These are phyloP conservation scores for Sinopyrophorus schimmeli DNA, from an alignment of 2,888 invertebrate species.

Conservation along the genomic window DNA sequence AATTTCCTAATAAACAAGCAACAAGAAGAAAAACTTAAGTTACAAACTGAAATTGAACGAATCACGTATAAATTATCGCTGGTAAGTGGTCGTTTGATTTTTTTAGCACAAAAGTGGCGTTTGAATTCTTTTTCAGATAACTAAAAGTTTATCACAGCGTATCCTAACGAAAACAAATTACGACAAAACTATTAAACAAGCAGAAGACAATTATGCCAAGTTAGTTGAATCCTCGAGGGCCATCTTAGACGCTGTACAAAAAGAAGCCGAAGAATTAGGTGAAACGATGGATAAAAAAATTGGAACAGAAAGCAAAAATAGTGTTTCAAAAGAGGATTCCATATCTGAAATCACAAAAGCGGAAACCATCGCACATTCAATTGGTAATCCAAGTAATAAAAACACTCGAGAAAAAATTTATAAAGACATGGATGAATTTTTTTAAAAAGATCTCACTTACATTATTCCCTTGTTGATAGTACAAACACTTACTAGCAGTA, in stretches of 20 bases:
- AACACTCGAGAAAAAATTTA: too few relatives aligned
- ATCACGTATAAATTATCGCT: conserved; percentile 47
- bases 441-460: too few relatives aligned
- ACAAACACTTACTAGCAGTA: too few relatives aligned
- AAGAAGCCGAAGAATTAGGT: conserved; percentile 42
- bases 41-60: conserved; percentile 46
- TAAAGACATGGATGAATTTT: too few relatives aligned
- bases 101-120: too few relatives aligned
- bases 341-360: not conserved
- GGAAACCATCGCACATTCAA: too few relatives aligned
- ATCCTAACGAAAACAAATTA: conserved; percentile 43
- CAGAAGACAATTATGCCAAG: conserved; percentile 43
- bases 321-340: not conserved
- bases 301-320: conserved; percentile 37
- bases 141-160: conserved; percentile 46
- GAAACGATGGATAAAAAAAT: conserved; percentile 49
- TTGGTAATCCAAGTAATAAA: too few relatives aligned
- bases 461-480: too few relatives aligned
- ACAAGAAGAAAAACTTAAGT: conserved; percentile 43
- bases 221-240: conserved; percentile 44
- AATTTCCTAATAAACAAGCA: conserved; percentile 45
- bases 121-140: conserved; percentile 31
- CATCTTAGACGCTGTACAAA: conserved; percentile 39
- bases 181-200: conserved; percentile 46
- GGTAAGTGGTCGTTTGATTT: conserved; percentile 36